Percentiles rank a stretch among this genome's conserved stretches.
Evolutionary conservation across 2,113 vertebrate species (phyloP).

Genomic region (Mormyrus iriodes): DNA sequence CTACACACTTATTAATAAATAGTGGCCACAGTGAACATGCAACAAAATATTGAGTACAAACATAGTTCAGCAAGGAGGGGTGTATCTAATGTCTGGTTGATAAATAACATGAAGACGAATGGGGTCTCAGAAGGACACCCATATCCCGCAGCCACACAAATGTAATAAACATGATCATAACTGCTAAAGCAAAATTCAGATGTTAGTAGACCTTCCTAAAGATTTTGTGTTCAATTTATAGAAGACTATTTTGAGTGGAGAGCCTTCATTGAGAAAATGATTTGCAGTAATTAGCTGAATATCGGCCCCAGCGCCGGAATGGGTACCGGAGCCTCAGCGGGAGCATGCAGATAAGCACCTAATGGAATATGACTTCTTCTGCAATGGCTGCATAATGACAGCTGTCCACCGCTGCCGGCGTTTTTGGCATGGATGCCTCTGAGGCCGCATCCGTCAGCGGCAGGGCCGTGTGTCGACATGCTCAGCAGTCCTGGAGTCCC

Average conservation of each 20-base stretch:
- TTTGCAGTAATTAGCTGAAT: not conserved
- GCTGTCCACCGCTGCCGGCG: not conserved
- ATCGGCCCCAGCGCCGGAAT: not conserved
- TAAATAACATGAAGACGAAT: not conserved
- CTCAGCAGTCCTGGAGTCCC: not conserved
- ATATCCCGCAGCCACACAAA: not conserved
- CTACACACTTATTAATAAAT: not conserved
- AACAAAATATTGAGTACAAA: not conserved
- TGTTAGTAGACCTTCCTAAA: not conserved
- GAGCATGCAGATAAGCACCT: not conserved
- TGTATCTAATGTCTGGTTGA: not conserved
- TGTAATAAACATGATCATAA: not conserved
- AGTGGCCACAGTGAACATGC: not conserved
- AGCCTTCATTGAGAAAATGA: not conserved
- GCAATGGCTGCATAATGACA: not conserved
- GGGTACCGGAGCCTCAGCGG: not conserved
- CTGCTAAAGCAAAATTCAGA: not conserved
- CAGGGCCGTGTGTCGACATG: not conserved
- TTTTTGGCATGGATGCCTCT: not conserved
- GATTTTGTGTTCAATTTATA: not conserved
- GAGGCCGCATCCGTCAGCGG: not conserved
- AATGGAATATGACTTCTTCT: not conserved
- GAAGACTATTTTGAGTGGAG: not conserved
- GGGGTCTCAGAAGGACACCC: not conserved
- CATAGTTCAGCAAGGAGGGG: not conserved